These are phyloP conservation scores for Aporrectodea caliginosa DNA, from an alignment of 1,140 invertebrate species.

Conservation along the genomic window DNA sequence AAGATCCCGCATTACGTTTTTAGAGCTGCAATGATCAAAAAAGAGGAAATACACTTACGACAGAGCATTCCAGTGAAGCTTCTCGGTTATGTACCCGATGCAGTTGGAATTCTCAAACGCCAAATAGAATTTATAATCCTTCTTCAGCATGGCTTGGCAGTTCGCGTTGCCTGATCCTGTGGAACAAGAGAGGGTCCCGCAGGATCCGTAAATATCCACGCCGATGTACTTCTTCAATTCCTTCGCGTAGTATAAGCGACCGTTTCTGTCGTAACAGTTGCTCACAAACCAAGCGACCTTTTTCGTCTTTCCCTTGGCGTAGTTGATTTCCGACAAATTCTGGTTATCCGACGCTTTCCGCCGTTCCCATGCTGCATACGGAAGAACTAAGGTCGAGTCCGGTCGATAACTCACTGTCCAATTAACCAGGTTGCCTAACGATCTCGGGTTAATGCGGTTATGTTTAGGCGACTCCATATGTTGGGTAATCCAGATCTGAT, in stretches of 20 bases:
- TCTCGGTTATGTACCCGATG: slow-evolving; percentile 58
- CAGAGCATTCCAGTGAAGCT: slow-evolving; percentile 57
- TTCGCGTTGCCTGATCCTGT: slow-evolving; percentile 66
- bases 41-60: too few species aligned
- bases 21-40: too few species aligned
- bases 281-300: slow-evolving; percentile 55
- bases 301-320: slow-evolving; percentile 51
- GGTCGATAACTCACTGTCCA: slow-evolving; percentile 81
- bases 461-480: not conserved
- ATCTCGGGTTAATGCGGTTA: not conserved
- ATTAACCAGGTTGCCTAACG: slow-evolving; percentile 61
- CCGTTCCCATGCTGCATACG: slow-evolving; percentile 80
- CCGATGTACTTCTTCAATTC: slow-evolving; percentile 59
- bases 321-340: slow-evolving; percentile 25
- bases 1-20: too few species aligned
- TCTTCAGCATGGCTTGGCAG: slow-evolving; percentile 87
- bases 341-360: slow-evolving; percentile 50
- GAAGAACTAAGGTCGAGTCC: slow-evolving; percentile 87
- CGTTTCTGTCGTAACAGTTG: slow-evolving; percentile 61
- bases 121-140: slow-evolving; percentile 94
- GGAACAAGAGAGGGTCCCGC: slow-evolving; percentile 50
- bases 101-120: slow-evolving; percentile 69
- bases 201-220: slow-evolving; percentile 70
- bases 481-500: not conserved
- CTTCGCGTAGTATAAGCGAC: slow-evolving; percentile 60